Evolutionary conservation across 1,140 invertebrate species (phyloP), one percentile per base, ranked within the genome.

Genomic region (Trichogramma pretiosum): DNA sequence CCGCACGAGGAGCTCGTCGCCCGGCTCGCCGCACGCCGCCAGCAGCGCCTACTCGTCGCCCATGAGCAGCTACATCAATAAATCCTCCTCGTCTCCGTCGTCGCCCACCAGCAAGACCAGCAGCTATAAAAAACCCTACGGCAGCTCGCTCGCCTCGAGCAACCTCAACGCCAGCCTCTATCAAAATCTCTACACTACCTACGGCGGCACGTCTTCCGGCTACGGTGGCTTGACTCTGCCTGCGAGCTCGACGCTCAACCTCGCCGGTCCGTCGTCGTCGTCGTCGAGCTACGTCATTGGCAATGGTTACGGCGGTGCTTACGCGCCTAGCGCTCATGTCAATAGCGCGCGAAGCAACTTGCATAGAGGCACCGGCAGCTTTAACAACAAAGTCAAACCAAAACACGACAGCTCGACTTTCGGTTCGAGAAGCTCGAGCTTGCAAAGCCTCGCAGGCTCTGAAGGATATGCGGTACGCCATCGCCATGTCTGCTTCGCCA

Each of bases 401-500:
- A 70, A 69, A 51, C 48, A 57, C 5, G 44, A 57, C 13, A 46
- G 33, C 19, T 48, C 56, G 9, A 57, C 39, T 34, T 62, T 70
- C 26, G 55, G 63, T 11, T 73, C 68, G 10, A 62, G 65, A 52
- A 73, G 72, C 51, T 64, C 67, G 13, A 72, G 70, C 50, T 43
- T 72, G n/a, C 67, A 75, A 47, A 77, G 76, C 60, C 60, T 77
- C 48, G 68, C 72, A 22, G 75, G 73, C 28, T 83, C 81, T 30
- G 81, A 84, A 65, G 82, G 82, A 65, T 84, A 84, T 55, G 73
- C 73, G 70, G 81, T 84, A 81, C 46, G 49, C 13, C n/a, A n/a
- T n/a, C n/a, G n/a, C n/a, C n/a, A n/a, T n/a, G n/a, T n/a, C n/a
- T n/a, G n/a, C n/a, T n/a, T n/a, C n/a, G n/a, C n/a, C n/a, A n/a